phyloP scores from a whole-genome alignment of 1,140 invertebrate species.

The Galleria mellonella region DNA sequence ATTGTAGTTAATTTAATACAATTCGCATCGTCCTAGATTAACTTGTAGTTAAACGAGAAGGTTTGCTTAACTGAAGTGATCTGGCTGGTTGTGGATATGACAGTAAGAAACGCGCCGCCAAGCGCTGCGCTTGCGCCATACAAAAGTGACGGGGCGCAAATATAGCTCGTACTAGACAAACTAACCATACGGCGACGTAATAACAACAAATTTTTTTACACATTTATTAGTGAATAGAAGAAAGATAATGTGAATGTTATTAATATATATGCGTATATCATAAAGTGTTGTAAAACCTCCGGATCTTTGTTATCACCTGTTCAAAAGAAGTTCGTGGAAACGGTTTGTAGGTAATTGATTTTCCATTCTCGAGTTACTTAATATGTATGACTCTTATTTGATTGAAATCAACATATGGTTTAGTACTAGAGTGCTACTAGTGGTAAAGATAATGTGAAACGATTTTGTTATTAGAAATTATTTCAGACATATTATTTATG shows the following conservation, averaged over 20 bases:
- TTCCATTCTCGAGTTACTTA: constrained; percentile 1
- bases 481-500: no score
- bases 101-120: constrained; percentile 52
- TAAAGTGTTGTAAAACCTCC: constrained; percentile 16
- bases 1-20: no score
- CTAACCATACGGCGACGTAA: neutral
- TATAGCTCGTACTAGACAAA: constrained; percentile 10
- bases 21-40: neutral
- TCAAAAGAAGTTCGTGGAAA: constrained; percentile 43
- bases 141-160: constrained; percentile 9
- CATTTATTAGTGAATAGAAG: neutral
- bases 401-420: no score
- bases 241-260: neutral
- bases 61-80: constrained; percentile 25
- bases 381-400: no score
- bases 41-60: neutral
- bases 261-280: constrained; percentile 20
- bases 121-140: constrained; percentile 49
- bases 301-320: constrained; percentile 12
- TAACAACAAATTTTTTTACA: neutral
- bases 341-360: constrained; percentile 19
- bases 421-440: no score
- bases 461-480: no score
- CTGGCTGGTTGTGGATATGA: constrained; percentile 17
- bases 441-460: no score